Evolutionary conservation across 2,888 invertebrate species (phyloP), one percentile per base, ranked within the genome.

Genomic region (Caenorhabditis panamensis): DNA sequence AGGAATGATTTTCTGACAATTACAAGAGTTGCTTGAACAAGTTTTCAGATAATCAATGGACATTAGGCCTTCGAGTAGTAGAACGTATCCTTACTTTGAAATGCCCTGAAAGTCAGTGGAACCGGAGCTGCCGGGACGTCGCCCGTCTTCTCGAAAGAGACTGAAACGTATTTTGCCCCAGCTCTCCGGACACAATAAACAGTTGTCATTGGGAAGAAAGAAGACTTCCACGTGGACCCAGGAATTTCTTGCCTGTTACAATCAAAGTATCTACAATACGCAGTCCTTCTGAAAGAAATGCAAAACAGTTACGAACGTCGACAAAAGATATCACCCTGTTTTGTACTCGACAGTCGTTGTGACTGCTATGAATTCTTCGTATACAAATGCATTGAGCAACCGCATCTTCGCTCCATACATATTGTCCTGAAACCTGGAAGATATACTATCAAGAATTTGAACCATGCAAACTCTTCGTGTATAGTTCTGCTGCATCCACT

Each of bases 131-230:
- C 18, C n/a, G n/a, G 26, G 16, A 2, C 18, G 8, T n/a, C 11
- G 9, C 24, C 44, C 11, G 31, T 22, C 13, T 49, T 13, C 11
- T 68, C 58, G 28, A 47, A 61, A 22, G 61, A 54, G 44, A 67
- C 18, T 18, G 64, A 47, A 13, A 73, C 28, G 37, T 20, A 73
- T 18, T 59, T 47, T 0, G 64, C 73, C 1, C 73, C 73, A 3
- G 59, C 64, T 51, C 73, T 49, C 4, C 73, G 36, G 1, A 58
- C 51, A 73, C 73, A 73, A 26, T 64, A 73, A 0, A 66, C 66
- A 18, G 49, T 49, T 9, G 64, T 56, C 51, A 66, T 18, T 18
- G 73, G 73, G 36, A 73, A 59, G 20, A 73, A 54, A 4, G 58
- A 49, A 1, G 73, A 59, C 9, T 41, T 22, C 58, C 56, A 73